phyloP scores from a whole-genome alignment of 2,113 vertebrate genomes.

The Heterotis niloticus region DNA sequence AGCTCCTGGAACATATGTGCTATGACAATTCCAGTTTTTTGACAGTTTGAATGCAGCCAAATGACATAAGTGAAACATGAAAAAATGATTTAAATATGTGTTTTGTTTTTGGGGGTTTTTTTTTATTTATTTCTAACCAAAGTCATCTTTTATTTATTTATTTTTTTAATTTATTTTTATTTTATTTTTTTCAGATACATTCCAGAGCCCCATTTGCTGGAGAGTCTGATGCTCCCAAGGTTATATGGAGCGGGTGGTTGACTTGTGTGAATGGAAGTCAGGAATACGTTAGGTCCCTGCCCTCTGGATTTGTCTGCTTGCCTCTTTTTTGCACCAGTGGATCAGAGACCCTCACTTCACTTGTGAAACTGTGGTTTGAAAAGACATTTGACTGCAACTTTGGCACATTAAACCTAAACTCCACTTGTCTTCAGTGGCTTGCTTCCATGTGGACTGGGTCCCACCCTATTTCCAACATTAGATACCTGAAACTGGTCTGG shows the following conservation, averaged over 20 bases:
- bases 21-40: no score
- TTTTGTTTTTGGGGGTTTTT: no score
- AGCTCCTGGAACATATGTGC: no score
- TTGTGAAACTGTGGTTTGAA: conserved; percentile 83
- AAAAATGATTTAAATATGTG: no score
- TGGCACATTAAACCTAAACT: conserved; percentile 69
- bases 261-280: conserved; percentile 69
- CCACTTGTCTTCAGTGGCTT: conserved; percentile 82
- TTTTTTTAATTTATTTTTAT: no score
- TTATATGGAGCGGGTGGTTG: conserved; percentile 83
- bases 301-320: conserved; percentile 75
- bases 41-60: no score
- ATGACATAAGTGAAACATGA: no score
- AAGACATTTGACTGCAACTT: conserved; percentile 85
- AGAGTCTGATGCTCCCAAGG: conserved; percentile 55
- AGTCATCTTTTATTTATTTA: no score
- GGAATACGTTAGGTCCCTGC: conserved; percentile 63
- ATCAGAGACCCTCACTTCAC: conserved; percentile 60
- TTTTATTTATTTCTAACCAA: no score
- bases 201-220: conserved; percentile 51
- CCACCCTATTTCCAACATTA: conserved; percentile 50
- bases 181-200: conserved; percentile 61
- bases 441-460: conserved; percentile 81
- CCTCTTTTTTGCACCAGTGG: conserved; percentile 79
- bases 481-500: conserved; percentile 73